These are phyloP conservation scores for Dynastes hyllus DNA, from an alignment of 2,888 invertebrate species.

Conservation along the genomic window DNA sequence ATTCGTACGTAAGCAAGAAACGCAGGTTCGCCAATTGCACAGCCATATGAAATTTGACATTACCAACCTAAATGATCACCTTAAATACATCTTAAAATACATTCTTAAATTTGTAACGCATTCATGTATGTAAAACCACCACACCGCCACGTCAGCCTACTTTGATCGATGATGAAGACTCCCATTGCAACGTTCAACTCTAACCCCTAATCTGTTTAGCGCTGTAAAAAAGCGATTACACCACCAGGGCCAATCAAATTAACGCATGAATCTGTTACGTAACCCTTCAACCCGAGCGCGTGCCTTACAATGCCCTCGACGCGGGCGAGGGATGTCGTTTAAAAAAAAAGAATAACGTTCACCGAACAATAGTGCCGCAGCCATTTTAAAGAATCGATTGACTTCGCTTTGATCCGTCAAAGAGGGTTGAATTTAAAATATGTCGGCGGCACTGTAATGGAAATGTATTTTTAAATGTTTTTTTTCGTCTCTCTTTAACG, in stretches of 20 bases:
- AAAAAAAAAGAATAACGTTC: conserved; percentile 2
- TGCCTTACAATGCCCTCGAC: conserved; percentile 18
- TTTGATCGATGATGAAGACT: conserved; percentile 32
- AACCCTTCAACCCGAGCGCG: conserved; percentile 59
- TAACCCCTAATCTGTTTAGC: conserved; percentile 60
- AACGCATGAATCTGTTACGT: conserved; percentile 50
- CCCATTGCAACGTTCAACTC: conserved; percentile 41
- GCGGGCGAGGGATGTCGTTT: conserved; percentile 15
- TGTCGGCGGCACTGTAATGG: background rate
- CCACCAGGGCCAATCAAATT: conserved; percentile 58
- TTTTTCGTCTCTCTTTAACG: background rate
- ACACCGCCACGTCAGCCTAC: conserved; percentile 21
- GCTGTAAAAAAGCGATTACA: conserved; percentile 54
- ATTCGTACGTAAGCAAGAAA: too few species aligned
- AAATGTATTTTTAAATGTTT: background rate
- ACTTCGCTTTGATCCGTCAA: background rate
- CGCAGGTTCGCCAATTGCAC: background rate
- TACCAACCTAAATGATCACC: background rate
- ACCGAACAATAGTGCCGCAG: conserved; percentile 9
- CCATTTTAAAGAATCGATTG: conserved; percentile 39
- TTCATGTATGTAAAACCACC: conserved; percentile 21
- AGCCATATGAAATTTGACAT: background rate
- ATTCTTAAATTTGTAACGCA: conserved; percentile 35
- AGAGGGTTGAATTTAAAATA: conserved; percentile 19
- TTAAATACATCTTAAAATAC: conserved; percentile 28